Base-by-base conservation (phyloP, 2,888 invertebrate species). In the Pecten maximus region DNA sequence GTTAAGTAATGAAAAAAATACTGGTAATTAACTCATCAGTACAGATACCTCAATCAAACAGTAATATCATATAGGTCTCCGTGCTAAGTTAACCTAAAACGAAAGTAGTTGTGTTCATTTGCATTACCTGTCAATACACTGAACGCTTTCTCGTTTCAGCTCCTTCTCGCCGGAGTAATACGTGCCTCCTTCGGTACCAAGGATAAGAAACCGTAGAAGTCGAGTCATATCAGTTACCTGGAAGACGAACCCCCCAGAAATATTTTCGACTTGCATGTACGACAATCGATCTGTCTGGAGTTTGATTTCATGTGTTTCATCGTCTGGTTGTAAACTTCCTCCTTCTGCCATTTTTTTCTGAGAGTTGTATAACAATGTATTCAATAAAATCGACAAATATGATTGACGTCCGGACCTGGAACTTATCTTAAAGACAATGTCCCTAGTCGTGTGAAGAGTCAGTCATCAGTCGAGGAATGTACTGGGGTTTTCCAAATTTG, bases 201-300 rank as follows among this genome's bases (percentile, higher is more conserved):
- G 93, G 91, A 96, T 96, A 88, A 97, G 93, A 92, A 96, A 96
- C 40, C 97, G 95, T 40, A 95, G 93, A 40, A 97, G 93, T 39
- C 95, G 94, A 23, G 93, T 95, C 89, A 95, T 92, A 87, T 96
- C 96, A 89, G 94, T 94, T 10, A 97, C 94, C 23, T 90, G 89
- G 92, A 95, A 97, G 12, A 92, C 92, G 40, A 91, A 92, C 0
- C 92, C 92, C 15, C 91, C 92, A 3, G 90, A 87, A 86, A 50
- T 60, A 87, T 93, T 93, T 40, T 23, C 19, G 0, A 91, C 88
- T 89, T 93, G 91, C 23, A 89, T 60, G 10, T 40, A 40, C n/a
- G 54, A 50, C 16, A 88, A 16, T 60, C 88, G 19, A 40, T 90
- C 88, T 10, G 39, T 74, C 88, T 90, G 60, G 40, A 8, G 28